A percentile compares a stretch with the other conserved stretches of the same genome.
Conservation (phyloP, 2,113 vertebrate genomes). For the Nannobrachium achirus region DNA sequence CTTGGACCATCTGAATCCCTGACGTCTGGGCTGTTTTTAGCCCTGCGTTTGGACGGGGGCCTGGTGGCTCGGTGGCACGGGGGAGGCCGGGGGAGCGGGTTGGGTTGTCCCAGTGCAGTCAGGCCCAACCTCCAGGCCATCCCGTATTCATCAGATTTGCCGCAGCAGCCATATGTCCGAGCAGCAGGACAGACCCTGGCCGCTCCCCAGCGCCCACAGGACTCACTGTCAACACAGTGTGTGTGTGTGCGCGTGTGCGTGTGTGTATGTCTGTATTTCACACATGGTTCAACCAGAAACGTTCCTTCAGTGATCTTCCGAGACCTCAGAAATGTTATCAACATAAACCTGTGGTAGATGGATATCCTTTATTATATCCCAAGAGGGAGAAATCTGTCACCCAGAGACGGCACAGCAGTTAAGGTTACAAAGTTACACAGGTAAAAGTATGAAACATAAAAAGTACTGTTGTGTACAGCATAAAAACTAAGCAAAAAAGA, state of each 20-base stretch:
- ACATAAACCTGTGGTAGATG: background rate
- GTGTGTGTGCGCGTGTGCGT: constrained; percentile 13
- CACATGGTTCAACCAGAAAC: constrained; percentile 41
- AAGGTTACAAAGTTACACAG: too few relatives aligned
- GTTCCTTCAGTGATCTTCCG: constrained; percentile 51
- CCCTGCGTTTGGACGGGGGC: constrained; percentile 60
- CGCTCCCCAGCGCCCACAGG: constrained; percentile 67
- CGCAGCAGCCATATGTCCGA: constrained; percentile 80
- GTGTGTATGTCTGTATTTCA: constrained; percentile 37
- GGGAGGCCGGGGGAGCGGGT: constrained; percentile 62
- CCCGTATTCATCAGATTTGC: constrained; percentile 83
- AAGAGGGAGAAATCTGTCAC: too few relatives aligned
- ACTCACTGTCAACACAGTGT: constrained; percentile 61
- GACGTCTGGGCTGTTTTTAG: constrained; percentile 78
- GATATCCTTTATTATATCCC: too few relatives aligned
- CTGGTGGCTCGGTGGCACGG: constrained; percentile 64
- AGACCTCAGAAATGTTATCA: constrained; percentile 29
- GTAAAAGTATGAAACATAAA: too few relatives aligned
- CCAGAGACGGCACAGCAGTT: too few relatives aligned
- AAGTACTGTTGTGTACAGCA: too few relatives aligned
- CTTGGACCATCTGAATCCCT: constrained; percentile 69
- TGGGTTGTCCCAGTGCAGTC: constrained; percentile 77
- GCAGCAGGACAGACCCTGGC: constrained; percentile 77
- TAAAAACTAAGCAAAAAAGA: too few relatives aligned
- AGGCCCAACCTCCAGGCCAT: constrained; percentile 68